Evolutionary conservation across 2,888 invertebrate species (phyloP), one percentile per base, ranked within the genome.

Genomic region (Podotricha telesiphe): DNA sequence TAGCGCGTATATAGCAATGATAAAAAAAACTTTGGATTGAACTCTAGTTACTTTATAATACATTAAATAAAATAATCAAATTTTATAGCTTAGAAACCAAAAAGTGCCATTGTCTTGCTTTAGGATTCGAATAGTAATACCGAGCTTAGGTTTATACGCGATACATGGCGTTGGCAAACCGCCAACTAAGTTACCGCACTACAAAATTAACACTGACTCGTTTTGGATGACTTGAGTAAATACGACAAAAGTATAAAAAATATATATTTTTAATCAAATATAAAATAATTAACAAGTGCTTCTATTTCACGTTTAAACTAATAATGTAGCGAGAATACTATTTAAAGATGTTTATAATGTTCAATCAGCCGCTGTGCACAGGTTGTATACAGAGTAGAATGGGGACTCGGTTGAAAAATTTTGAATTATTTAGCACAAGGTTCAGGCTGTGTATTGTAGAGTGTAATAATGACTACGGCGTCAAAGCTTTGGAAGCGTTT

Each of bases 351-450:
- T 62, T 62, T 37, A 34, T n/a, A 48, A 17, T 7, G 7, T 50
- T 59, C 34, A 42, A 50, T 51, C 28, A 45, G 51, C 59, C 13
- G 34, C 42, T 45, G 34, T 56, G 67, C 61, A 67, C 63, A 68
- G 68, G 67, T 69, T 66, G 66, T 63, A 69, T 20, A 48, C 58
- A 67, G 66, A 50, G 62, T 63, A 48, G 51, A 50, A 59, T 20
- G 66, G 67, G 47, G 59, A 66, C 59, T 62, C 37, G 34, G 70
- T 59, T 48, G 68, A 62, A 66, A 68, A 67, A 51, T 68, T 64
- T 66, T 70, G 73, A 70, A 73, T 73, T 70, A 73, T 73, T 70
- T 69, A 73, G 70, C 61, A 67, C 68, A 67, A 71, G 67, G 67
- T 62, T 68, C 69, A 55, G 63, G 61, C 55, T n/a, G 40, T 37